Evolutionary conservation across 2,888 invertebrate genomes (phyloP).

Genomic region (Hipparchia semele): DNA sequence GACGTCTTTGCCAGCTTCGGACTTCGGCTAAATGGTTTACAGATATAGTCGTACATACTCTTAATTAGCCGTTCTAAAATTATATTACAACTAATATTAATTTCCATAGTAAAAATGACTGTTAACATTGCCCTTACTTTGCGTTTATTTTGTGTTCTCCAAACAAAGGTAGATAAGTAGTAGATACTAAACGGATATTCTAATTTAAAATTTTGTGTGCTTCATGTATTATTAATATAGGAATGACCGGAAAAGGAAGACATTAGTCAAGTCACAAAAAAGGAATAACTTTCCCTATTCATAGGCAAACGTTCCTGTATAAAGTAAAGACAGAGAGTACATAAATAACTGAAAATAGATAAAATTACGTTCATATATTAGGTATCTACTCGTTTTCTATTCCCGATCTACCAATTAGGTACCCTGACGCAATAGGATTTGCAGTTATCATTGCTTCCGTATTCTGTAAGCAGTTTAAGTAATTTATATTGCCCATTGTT

Average conservation of each 20-base stretch:
- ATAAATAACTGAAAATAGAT: conserved; percentile 3
- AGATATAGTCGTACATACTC: too few relatives aligned
- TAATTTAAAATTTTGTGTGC: conserved; percentile 1
- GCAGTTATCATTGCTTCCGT: conserved; percentile 13
- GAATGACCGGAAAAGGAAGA: conserved; percentile 11
- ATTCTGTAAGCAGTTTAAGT: conserved; percentile 9
- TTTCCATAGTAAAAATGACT: not conserved
- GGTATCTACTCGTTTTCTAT: not conserved
- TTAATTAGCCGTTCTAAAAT: too few relatives aligned
- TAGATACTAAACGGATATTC: not conserved
- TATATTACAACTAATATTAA: too few relatives aligned
- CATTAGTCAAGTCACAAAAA: conserved; percentile 12
- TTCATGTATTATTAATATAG: conserved; percentile 8
- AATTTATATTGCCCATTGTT: conserved; percentile 34
- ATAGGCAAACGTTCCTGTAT: not conserved
- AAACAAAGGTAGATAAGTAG: not conserved
- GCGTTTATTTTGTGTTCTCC: not conserved
- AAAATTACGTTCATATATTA: not conserved
- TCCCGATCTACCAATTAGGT: conserved; percentile 9
- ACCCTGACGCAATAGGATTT: not conserved
- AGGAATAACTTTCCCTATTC: conserved; percentile 13
- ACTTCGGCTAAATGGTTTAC: too few relatives aligned
- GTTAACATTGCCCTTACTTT: not conserved
- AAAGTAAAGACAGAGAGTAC: not conserved
- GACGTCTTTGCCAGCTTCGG: too few relatives aligned